Evolutionary conservation across 2,797 vertebrate species (phyloP), one percentile per base, ranked within the genome.

Genomic region (Pogonophryne albipinna): DNA sequence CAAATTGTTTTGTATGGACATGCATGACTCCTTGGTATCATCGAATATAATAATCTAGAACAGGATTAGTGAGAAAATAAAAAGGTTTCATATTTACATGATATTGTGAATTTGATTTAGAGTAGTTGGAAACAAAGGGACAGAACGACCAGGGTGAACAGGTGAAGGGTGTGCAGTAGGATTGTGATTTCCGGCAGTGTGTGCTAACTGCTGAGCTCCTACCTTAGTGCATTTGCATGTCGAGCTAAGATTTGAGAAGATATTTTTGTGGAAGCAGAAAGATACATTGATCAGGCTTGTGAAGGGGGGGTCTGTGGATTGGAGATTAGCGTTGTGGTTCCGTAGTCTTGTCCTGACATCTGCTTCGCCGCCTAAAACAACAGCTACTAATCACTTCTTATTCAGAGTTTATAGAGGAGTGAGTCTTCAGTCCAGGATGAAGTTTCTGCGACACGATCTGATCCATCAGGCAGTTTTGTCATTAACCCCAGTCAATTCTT

Each of bases 281-380:
- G 20, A 46, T 82, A 79, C 82, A 85, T 84, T 87, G 89, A 88
- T 92, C 89, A 91, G 73, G 57, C n/a, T 70, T 89, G 77, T 82
- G 84, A 52, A 47, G 86, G 47, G 75, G 80, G 61, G 68, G 85
- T 85, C 87, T 73, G 87, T 38, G 61, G 73, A 74, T 74, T 1
- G 78, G 78, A 85, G 83, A 94, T 85, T 78, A 90, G 74, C 16
- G 88, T 38, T 3, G 91, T 91, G 71, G 89, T 86, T 88, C 91
- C 92, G 46, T 93, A 92, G 89, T 93, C 92, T 60, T 60, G 82
- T 71, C 61, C 91, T 57, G 52, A 31, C 74, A 53, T 83, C 88
- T 63, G 77, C 20, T 52, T 46, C 81, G 83, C 89, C 68, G 34
- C 91, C 93, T 95, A 93, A 86, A 95, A 95, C 86, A 92, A 95